Conservation (phyloP, 2,888 invertebrate genomes). For the Apotomis turbidana region DNA sequence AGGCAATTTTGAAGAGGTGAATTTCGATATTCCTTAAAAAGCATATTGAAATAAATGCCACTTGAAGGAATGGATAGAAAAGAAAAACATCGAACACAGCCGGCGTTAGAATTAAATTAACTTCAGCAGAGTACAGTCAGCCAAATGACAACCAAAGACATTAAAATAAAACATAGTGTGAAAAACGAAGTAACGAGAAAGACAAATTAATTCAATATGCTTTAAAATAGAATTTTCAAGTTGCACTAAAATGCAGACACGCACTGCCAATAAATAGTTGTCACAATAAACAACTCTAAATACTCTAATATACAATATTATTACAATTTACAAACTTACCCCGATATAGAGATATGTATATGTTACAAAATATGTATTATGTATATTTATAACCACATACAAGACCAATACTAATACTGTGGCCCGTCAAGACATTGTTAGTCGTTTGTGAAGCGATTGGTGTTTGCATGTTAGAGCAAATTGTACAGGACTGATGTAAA, state of each 20-base stretch:
- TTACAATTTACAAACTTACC: slow-evolving; percentile 72
- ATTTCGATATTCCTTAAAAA: slow-evolving; percentile 72
- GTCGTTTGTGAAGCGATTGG: slow-evolving; percentile 83
- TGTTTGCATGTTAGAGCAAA: slow-evolving; percentile 85
- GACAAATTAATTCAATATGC: slow-evolving; percentile 80
- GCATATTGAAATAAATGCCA: slow-evolving; percentile 80
- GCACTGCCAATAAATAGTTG: slow-evolving; percentile 76
- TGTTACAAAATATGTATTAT: slow-evolving; percentile 76
- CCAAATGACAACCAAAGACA: slow-evolving; percentile 43
- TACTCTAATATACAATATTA: slow-evolving; percentile 65
- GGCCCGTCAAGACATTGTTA: slow-evolving; percentile 82
- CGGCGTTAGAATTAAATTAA: slow-evolving; percentile 14
- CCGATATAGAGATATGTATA: slow-evolving; percentile 69
- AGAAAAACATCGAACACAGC: slow-evolving; percentile 28
- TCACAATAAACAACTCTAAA: slow-evolving; percentile 64
- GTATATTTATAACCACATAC: slow-evolving; percentile 80
- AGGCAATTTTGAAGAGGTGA: slow-evolving; percentile 66
- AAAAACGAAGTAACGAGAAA: slow-evolving; percentile 43
- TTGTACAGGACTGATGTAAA: slow-evolving; percentile 70
- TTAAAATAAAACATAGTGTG: slow-evolving; percentile 44
- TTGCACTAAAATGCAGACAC: slow-evolving; percentile 85
- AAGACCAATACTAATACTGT: slow-evolving; percentile 79
- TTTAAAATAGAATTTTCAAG: slow-evolving; percentile 67
- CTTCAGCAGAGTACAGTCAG: slow-evolving; percentile 24
- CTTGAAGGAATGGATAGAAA: slow-evolving; percentile 42